Conservation (phyloP, 2,113 vertebrate genomes). For the Noturus placidus region DNA sequence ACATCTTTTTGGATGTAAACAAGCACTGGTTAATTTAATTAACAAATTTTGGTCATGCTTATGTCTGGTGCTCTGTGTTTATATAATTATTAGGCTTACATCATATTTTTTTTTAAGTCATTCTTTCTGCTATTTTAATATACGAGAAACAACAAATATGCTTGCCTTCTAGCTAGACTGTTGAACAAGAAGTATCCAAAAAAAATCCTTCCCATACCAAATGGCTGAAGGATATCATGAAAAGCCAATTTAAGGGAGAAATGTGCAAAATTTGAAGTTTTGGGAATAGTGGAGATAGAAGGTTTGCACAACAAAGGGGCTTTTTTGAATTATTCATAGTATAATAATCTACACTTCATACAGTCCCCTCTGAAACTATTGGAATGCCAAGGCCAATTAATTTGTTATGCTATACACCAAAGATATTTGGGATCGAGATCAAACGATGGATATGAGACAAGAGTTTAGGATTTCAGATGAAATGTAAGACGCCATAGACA, state of each 20-base stretch:
- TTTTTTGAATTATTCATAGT: neutral
- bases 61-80: neutral
- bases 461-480: no score
- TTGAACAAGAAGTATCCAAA: neutral
- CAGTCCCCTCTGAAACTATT: neutral
- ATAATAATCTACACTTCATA: neutral
- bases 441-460: no score
- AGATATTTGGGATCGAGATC: no score
- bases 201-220: neutral
- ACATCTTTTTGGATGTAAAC: neutral
- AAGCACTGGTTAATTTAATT: neutral
- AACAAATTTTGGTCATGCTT: neutral
- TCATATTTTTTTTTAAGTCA: neutral
- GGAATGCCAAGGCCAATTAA: no score
- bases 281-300: neutral
- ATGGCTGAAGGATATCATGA: neutral
- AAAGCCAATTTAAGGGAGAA: neutral
- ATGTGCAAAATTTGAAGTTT: neutral
- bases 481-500: no score
- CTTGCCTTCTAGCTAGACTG: neutral
- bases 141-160: neutral
- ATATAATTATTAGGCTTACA: neutral
- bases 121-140: neutral
- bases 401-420: no score
- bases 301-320: neutral